Evolutionary conservation across 1,140 invertebrate genomes (phyloP), one percentile per base, ranked within the genome.

Genomic region (Drosophila kepulauana): DNA sequence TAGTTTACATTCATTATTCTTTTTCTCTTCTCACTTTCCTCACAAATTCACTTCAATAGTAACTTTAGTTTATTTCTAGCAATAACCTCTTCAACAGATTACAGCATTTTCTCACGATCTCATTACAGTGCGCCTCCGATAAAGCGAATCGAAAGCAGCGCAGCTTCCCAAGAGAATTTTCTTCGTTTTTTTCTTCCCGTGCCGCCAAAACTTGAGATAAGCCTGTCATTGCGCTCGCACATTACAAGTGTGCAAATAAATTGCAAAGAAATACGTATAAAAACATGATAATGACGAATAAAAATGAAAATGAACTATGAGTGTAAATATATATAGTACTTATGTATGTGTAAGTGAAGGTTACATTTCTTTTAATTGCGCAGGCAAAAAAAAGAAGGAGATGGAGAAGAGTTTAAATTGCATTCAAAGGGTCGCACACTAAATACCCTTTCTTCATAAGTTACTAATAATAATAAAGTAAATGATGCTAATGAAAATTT

Each of bases 301-400:
- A 35, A 64, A n/a, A 15, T 16, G 11, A 25, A 57, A 66, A 52
- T 51, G 43, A 66, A 67, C 67, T 63, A 68, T 3, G 10, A 6
- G 16, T 25, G 59, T 38, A 10, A 5, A 38, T 38, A 8, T 8
- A 10, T 38, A 3, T 49, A 25, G 8, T 11, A 5, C 3, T 8
- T 10, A 13, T 20, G 5, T 35, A 30, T 16, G 13, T 25, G 13
- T 35, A 5, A 11, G 30, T 20, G 63, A 64, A 81, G 58, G 72
- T 88, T 88, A 43, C 81, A 75, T 80, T 88, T 87, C 70, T 81
- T 88, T 84, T 71, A 87, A 87, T 75, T 87, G 84, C 84, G 82
- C 82, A 87, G 82, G 82, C 49, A 72, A 62, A 75, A 78, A 52
- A 41, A 25, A 35, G 30, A 28, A 54, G 52, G 52, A 38, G 54